These are phyloP conservation scores for Formica exsecta DNA, from an alignment of 1,140 invertebrate genomes.

Conservation along the genomic window DNA sequence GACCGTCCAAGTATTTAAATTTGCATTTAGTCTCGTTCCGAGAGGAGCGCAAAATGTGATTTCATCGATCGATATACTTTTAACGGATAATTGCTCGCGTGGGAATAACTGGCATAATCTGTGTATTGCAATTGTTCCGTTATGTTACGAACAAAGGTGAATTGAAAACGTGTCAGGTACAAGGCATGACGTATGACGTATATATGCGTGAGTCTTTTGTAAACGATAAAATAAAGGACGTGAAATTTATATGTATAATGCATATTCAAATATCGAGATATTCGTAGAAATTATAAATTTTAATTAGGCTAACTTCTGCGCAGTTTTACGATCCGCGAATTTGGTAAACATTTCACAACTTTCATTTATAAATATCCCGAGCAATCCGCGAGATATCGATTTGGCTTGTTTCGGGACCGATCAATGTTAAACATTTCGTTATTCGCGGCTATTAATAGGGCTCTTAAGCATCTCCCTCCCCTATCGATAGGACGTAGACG, in stretches of 20 bases:
- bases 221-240: neutral
- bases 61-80: neutral
- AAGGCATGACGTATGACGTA: neutral
- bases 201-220: neutral
- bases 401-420: neutral
- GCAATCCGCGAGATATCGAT: neutral
- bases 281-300: neutral
- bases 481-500: conserved; percentile 5
- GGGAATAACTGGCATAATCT: neutral
- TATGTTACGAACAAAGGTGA: neutral
- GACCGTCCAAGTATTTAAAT: conserved; percentile 46
- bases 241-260: neutral
- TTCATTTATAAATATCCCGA: neutral
- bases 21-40: conserved; percentile 14
- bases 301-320: neutral
- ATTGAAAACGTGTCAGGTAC: neutral
- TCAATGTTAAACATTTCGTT: conserved; percentile 34
- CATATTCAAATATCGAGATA: neutral
- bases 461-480: neutral
- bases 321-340: neutral
- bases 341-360: conserved; percentile 2
- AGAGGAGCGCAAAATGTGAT: neutral
- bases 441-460: conserved; percentile 31
- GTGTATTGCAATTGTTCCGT: neutral
- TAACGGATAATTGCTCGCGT: neutral